A percentile compares a stretch with the other conserved stretches of the same genome.
These are phyloP conservation scores for Aphaenogaster ashmeadi DNA, from an alignment of 1,140 invertebrate genomes.

Conservation along the genomic window DNA sequence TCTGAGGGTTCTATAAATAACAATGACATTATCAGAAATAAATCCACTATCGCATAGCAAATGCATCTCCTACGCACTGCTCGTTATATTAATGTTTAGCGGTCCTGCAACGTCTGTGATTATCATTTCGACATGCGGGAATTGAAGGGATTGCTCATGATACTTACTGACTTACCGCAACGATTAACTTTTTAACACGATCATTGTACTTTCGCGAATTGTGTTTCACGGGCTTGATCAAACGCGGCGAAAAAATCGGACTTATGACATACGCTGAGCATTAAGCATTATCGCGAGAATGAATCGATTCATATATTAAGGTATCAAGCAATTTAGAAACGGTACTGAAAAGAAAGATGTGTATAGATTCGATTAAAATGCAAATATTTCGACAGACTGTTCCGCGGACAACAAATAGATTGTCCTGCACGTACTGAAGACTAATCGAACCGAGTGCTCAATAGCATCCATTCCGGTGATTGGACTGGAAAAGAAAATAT, in stretches of 20 bases:
- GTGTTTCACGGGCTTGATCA: slow-evolving; percentile 14
- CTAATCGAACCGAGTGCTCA: neutral
- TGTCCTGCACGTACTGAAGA: neutral
- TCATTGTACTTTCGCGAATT: slow-evolving; percentile 21
- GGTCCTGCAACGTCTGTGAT: slow-evolving; percentile 15
- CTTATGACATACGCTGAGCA: neutral
- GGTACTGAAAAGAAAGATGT: neutral
- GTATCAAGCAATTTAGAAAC: neutral
- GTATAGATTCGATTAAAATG: slow-evolving; percentile 19
- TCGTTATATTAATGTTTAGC: slow-evolving; percentile 34
- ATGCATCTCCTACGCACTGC: neutral
- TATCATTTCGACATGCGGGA: slow-evolving; percentile 37
- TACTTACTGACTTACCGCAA: slow-evolving; percentile 9
- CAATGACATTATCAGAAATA: slow-evolving; percentile 54
- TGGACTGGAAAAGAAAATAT: neutral
- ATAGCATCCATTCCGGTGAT: neutral
- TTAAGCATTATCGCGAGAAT: slow-evolving; percentile 6
- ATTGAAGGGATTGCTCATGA: slow-evolving; percentile 37
- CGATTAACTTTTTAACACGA: slow-evolving; percentile 34
- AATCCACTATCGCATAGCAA: slow-evolving; percentile 37
- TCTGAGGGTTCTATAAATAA: slow-evolving; percentile 47
- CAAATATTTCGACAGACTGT: slow-evolving; percentile 4
- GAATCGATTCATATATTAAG: slow-evolving; percentile 8
- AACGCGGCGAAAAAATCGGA: neutral
- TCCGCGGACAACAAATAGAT: neutral